phyloP scores from a whole-genome alignment of 2,888 invertebrate species.

The Corythucha ciliata region DNA sequence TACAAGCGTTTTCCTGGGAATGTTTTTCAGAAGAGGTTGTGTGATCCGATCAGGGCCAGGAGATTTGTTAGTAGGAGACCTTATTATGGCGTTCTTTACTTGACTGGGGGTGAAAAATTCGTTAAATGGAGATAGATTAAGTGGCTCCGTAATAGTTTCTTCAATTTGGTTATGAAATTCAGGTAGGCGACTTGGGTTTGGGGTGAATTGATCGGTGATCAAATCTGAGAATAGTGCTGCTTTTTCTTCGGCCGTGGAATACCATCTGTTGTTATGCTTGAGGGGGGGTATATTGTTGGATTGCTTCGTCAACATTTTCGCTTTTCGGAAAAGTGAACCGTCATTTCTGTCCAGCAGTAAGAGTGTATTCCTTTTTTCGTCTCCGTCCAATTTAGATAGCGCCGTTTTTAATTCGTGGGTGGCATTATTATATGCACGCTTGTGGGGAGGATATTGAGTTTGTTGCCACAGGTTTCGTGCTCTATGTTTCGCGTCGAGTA shows the following conservation, averaged over 20 bases:
- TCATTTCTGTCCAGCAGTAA: neutral
- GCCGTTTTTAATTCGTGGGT: conserved; percentile 6
- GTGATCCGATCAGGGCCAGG: conserved; percentile 14
- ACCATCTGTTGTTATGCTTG: neutral
- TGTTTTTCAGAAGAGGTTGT: conserved; percentile 13
- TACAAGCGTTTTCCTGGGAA: conserved; percentile 1
- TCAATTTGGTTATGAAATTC: conserved; percentile 7
- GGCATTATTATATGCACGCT: neutral
- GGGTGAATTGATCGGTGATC: neutral
- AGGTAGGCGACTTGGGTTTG: conserved; percentile 10
- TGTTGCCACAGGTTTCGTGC: neutral
- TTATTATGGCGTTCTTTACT: conserved; percentile 6
- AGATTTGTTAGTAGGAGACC: conserved; percentile 12
- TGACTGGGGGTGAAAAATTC: conserved; percentile 6
- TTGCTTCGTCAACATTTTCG: neutral
- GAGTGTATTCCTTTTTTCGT: neutral
- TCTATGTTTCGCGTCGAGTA: neutral
- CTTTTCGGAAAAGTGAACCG: neutral
- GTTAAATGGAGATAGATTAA: conserved; percentile 1
- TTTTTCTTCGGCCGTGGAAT: conserved; percentile 12
- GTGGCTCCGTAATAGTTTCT: neutral
- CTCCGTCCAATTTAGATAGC: neutral
- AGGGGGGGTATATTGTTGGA: conserved; percentile 1
- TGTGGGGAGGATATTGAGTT: conserved; percentile 3
- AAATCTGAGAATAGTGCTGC: neutral